Conservation (phyloP, 2,888 invertebrate genomes). For the Ochropleura plecta region DNA sequence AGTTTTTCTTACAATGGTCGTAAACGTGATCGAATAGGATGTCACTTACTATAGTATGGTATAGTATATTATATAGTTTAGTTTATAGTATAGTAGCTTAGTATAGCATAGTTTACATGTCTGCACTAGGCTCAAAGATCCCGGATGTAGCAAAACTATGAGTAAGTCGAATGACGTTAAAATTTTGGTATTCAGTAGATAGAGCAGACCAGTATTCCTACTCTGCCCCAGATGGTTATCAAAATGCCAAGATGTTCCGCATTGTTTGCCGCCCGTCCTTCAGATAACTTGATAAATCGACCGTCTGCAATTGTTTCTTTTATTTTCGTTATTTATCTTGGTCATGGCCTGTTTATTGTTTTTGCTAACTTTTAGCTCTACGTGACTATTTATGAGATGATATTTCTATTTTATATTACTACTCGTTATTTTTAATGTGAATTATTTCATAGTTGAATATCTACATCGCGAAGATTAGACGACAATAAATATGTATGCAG, state of each 20-base stretch:
- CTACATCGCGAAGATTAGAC: constrained; percentile 1
- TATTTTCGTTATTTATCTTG: constrained; percentile 52
- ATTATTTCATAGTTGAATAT: constrained; percentile 14
- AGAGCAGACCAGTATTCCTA: constrained; percentile 46
- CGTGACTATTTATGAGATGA: constrained; percentile 38
- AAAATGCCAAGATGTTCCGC: constrained; percentile 68
- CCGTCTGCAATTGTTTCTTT: constrained; percentile 63
- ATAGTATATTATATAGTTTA: too few relatives aligned
- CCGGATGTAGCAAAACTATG: constrained; percentile 23
- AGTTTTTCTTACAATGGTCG: not conserved
- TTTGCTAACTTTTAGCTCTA: constrained; percentile 32
- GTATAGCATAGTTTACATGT: too few relatives aligned
- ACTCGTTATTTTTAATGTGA: constrained; percentile 42
- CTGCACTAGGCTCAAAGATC: not conserved
- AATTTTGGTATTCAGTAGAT: constrained; percentile 40
- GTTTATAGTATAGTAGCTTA: too few relatives aligned
- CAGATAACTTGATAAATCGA: constrained; percentile 64
- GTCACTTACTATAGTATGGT: not conserved
- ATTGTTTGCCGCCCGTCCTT: constrained; percentile 63
- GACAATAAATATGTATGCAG: constrained; percentile 11
- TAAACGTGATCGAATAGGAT: not conserved
- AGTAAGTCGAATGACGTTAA: constrained; percentile 6
- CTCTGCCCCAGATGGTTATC: constrained; percentile 62
- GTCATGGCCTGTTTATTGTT: constrained; percentile 65
- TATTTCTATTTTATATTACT: constrained; percentile 30